A percentile compares a stretch with the other conserved stretches of the same genome.
phyloP scores from a whole-genome alignment of 2,888 invertebrate genomes.

The Ditylenchus weischeri region DNA sequence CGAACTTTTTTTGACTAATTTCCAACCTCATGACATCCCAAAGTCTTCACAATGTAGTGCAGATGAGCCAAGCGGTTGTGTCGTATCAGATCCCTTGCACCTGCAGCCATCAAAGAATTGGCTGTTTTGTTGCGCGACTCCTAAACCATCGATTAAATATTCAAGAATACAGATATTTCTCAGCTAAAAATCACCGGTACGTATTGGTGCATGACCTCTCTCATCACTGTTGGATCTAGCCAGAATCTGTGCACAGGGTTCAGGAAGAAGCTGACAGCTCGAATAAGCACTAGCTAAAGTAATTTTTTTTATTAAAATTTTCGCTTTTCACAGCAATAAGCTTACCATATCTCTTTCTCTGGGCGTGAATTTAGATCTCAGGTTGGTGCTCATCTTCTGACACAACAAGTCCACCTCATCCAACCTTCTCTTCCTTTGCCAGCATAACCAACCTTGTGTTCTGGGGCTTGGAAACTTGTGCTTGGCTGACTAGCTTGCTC shows the following conservation, averaged over 20 bases:
- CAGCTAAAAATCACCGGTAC: slow-evolving; percentile 44
- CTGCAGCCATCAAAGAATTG: slow-evolving; percentile 53
- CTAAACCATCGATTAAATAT: slow-evolving; percentile 19
- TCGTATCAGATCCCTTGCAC: slow-evolving; percentile 50
- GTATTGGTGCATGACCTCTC: slow-evolving; percentile 56
- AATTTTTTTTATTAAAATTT: too few species aligned
- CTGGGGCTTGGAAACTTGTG: slow-evolving; percentile 1
- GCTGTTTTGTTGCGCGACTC: slow-evolving; percentile 40
- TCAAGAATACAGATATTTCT: slow-evolving; percentile 15
- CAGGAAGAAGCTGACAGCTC: slow-evolving; percentile 55
- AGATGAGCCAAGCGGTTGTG: slow-evolving; percentile 47
- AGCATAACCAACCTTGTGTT: slow-evolving; percentile 10
- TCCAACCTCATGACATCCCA: slow-evolving; percentile 29
- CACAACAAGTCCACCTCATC: slow-evolving; percentile 42
- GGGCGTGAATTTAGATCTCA: slow-evolving; percentile 43
- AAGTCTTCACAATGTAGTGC: slow-evolving; percentile 50
- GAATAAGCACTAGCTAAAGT: slow-evolving; percentile 46
- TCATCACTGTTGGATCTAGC: slow-evolving; percentile 53
- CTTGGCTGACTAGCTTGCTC: neutral
- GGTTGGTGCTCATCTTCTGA: slow-evolving; percentile 30
- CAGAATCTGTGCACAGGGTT: slow-evolving; percentile 57
- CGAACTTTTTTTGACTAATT: too few species aligned
- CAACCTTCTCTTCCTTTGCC: slow-evolving; percentile 34
- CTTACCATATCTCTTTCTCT: slow-evolving; percentile 48
- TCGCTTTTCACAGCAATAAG: neutral